Conservation (phyloP, 2,888 invertebrate species). For the Noctua comes region DNA sequence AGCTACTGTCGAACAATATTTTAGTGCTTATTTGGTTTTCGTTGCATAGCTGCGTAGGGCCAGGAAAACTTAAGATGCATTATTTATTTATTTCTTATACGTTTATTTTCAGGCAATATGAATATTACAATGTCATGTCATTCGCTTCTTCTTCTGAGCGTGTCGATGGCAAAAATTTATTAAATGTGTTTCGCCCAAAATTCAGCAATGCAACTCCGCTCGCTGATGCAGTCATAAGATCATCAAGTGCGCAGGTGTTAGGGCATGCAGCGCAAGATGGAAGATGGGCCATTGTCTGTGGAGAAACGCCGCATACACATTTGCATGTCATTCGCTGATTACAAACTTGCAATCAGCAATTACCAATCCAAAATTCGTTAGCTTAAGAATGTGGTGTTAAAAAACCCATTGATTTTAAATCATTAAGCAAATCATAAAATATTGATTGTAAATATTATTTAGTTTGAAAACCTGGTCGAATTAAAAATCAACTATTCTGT, state of each 20-base stretch:
- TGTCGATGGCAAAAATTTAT: no score
- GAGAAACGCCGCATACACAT: no score
- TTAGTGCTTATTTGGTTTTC: neutral
- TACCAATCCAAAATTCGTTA: neutral
- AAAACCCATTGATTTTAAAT: neutral
- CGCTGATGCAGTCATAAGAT: no score
- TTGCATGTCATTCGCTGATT: neutral
- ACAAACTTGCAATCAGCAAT: neutral
- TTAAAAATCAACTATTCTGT: neutral
- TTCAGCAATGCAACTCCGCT: no score
- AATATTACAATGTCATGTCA: neutral
- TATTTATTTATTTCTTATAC: neutral
- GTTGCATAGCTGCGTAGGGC: neutral
- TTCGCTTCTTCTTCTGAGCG: no score
- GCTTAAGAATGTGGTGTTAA: neutral
- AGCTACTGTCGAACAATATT: constrained; percentile 28
- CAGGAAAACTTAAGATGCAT: neutral
- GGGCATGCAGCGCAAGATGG: no score
- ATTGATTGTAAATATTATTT: neutral
- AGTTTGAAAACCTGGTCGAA: neutral
- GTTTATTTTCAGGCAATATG: neutral
- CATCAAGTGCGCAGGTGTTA: no score
- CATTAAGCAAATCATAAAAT: neutral
- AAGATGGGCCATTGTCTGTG: no score
- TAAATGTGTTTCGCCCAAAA: no score